Conservation (phyloP, 2,888 invertebrate species). For the Dorcus parallelipipedus region DNA sequence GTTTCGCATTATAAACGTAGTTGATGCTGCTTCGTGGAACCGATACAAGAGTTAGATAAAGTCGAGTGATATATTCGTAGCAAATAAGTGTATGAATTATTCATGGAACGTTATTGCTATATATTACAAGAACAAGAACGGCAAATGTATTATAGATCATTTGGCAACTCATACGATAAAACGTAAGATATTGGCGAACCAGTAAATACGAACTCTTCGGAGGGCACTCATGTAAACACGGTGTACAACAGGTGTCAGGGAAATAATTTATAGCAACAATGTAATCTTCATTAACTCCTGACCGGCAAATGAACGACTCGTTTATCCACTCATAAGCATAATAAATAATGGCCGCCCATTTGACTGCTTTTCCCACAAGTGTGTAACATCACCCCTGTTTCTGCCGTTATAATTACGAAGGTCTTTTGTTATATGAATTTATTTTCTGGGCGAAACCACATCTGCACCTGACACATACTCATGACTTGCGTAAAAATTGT, state of each 20-base stretch:
- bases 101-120: constrained; percentile 25
- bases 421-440: too few species aligned
- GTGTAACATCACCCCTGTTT: too few species aligned
- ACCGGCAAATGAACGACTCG: constrained; percentile 30
- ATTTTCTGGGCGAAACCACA: too few species aligned
- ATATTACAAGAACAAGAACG: constrained; percentile 25
- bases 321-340: constrained; percentile 29
- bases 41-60: constrained; percentile 18
- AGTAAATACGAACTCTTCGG: constrained; percentile 16
- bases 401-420: too few species aligned
- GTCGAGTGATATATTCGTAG: constrained; percentile 29
- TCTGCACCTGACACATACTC: too few species aligned
- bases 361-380: background rate
- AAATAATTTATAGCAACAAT: constrained; percentile 30
- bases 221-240: constrained; percentile 12
- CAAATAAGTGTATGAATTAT: constrained; percentile 31
- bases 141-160: constrained; percentile 15
- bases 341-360: constrained; percentile 29
- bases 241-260: constrained; percentile 32
- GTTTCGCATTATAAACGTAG: background rate
- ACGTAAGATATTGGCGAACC: constrained; percentile 19
- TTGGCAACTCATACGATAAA: constrained; percentile 25
- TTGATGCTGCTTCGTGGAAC: background rate
- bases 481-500: too few species aligned
- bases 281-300: constrained; percentile 34